Evolutionary conservation across 2,888 invertebrate species (phyloP), one percentile per base, ranked within the genome.

Genomic region (Phyto melanocephala): DNA sequence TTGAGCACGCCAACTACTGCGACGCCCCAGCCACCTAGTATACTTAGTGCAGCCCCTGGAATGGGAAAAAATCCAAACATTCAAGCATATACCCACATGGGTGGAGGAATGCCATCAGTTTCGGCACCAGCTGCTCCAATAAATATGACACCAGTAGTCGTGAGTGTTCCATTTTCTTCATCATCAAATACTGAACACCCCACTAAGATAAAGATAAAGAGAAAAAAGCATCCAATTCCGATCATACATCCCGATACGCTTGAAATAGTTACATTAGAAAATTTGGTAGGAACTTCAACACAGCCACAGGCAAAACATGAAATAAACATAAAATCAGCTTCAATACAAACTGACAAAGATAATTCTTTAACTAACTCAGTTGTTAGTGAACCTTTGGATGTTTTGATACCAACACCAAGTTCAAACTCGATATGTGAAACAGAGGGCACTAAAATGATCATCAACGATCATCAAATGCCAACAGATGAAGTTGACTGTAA

Each of bases 171-270:
- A 68, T 17, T 8, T 24, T 8, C 65, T 62, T 28, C 80, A 15
- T 6, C 77, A 63, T 33, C 58, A 15, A 72, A 45, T 2, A 47
- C 77, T 37, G 86, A 87, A 13, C 87, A 87, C 28, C 5, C 8
- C 5, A 28, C n/a, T 1, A 52, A 24, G 8, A 85, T 84, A 40
- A 87, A 86, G 42, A 85, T 84, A 40, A 87, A 86, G 42, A 81
- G 35, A 65, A 90, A 91, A 17, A 85, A 65, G 28, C 86, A 89
- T 75, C 91, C 91, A n/a, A 87, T 91, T 68, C 90, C 90, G 8
- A 91, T 91, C 3, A 89, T 91, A 60, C 84, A 91, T 86, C 91
- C 91, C 2, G 84, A 86, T 8, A 91, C 91, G n/a, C 83, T 86
- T 5, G 89, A 90, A 83, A 68, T 42, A 47, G 86, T 90, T 75